Evolutionary conservation across 2,113 vertebrate genomes (phyloP), one percentile per base, ranked within the genome.

Genomic region (Callaeas wilsoni): DNA sequence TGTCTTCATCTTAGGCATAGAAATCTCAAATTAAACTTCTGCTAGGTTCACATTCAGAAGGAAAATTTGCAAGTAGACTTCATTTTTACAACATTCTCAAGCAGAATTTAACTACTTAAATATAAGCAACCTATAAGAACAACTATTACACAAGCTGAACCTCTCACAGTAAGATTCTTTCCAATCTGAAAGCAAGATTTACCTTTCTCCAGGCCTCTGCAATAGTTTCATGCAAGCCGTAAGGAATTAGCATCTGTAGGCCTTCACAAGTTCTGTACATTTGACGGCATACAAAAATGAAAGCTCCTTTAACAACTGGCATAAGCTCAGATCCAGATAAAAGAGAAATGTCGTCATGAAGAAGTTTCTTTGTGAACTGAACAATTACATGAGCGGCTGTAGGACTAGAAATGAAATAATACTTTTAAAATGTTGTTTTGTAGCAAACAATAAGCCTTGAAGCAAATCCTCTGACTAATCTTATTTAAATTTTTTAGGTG

Each of bases 201-300:
- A 99, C 99, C 99, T 99, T 98, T 96, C 97, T 99, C 99, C 99
- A 99, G 4, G 97, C 98, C 25, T 97, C 97, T 57, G 98, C 98
- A 22, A 99, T 95, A 76, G 98, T 98, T 77, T 97, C 97, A 93
- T 99, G 99, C 65, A 99, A 96, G 47, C 88, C 87, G 44, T 99
- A 99, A 70, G 98, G 98, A 80, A 97, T 95, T 52, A 99, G 92
- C 42, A 98, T 91, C 87, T 99, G 98, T 29, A 99, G 96, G 39
- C 99, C 99, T 97, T 99, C 98, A 50, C 98, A 99, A 46, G 99
- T 99, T 96, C 98, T 98, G 96, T 99, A 99, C 57, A 99, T 99
- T 95, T 99, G 99, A 71, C 98, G 97, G 88, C 99, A 99, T 9
- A 99, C 97, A 65, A 99, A 99, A 97, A 99, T 97, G 88, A 99